Conservation (phyloP, 2,888 invertebrate genomes). For the Ligdia adustata region DNA sequence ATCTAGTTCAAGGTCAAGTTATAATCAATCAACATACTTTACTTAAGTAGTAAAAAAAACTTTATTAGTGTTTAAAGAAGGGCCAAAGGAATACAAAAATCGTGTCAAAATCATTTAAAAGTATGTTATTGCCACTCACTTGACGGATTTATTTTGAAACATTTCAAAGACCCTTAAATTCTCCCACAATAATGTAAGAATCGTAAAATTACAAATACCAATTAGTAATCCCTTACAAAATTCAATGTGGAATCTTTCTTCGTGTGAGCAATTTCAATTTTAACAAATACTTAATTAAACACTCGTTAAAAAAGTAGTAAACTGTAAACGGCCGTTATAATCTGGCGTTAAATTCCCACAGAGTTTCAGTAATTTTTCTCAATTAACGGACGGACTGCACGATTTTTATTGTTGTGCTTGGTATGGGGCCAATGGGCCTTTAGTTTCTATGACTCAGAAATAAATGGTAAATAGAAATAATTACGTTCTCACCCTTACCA, state of each 20-base stretch:
- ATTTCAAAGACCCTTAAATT: too few relatives aligned
- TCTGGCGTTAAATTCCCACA: slow-evolving; percentile 70
- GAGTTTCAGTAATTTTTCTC: slow-evolving; percentile 71
- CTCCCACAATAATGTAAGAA: too few relatives aligned
- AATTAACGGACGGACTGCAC: slow-evolving; percentile 73
- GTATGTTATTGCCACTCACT: too few relatives aligned
- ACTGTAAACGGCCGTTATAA: slow-evolving; percentile 60
- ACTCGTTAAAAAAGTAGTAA: slow-evolving; percentile 38
- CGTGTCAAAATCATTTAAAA: too few relatives aligned
- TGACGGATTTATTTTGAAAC: too few relatives aligned
- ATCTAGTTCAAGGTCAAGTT: too few relatives aligned
- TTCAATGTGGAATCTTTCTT: slow-evolving; percentile 6
- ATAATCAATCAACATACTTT: too few relatives aligned
- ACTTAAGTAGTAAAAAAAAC: too few relatives aligned
- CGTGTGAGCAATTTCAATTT: too few relatives aligned
- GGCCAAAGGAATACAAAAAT: too few relatives aligned
- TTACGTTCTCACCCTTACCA: too few relatives aligned
- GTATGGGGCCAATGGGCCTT: slow-evolving; percentile 47
- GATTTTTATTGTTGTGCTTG: slow-evolving; percentile 80
- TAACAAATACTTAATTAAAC: slow-evolving; percentile 30
- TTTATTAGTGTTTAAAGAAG: too few relatives aligned
- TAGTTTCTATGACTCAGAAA: not conserved
- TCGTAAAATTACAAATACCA: not conserved
- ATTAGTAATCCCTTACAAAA: slow-evolving; percentile 18
- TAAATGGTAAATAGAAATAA: not conserved